Evolutionary conservation across 2,113 vertebrate species (phyloP).

Genomic region (Lichenostomus cassidix): DNA sequence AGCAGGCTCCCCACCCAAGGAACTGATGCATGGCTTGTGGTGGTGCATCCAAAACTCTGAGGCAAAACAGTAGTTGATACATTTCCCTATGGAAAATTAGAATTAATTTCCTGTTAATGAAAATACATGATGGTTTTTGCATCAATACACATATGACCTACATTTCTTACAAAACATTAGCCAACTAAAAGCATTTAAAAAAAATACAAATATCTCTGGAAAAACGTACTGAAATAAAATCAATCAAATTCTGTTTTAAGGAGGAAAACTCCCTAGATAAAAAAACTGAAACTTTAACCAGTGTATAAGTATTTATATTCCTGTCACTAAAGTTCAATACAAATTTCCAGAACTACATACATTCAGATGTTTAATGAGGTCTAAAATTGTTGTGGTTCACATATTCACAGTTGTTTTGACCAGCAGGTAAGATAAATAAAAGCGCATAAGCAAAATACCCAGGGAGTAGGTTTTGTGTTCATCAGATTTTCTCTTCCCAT

Average conservation of each 20-base stretch:
- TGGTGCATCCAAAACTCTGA: background rate
- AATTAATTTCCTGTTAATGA: background rate
- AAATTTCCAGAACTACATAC: background rate
- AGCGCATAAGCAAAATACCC: background rate
- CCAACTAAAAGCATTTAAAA: background rate
- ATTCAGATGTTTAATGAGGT: background rate
- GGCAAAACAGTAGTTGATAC: background rate
- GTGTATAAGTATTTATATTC: background rate
- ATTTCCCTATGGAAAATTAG: background rate
- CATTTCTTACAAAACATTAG: background rate
- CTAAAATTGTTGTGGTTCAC: background rate
- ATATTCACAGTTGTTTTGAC: background rate
- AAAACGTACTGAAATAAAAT: background rate
- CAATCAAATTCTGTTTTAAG: background rate
- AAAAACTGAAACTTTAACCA: background rate
- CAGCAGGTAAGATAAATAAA: background rate
- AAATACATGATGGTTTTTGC: background rate
- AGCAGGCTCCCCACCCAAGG: rapidly evolving
- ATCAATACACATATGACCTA: background rate
- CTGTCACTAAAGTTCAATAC: background rate
- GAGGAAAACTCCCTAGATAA: background rate
- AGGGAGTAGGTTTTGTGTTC: background rate
- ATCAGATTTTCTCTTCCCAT: background rate
- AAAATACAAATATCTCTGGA: background rate
- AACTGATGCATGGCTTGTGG: background rate